phyloP scores from a whole-genome alignment of 2,797 vertebrate genomes.

The Scarus forsteni region DNA sequence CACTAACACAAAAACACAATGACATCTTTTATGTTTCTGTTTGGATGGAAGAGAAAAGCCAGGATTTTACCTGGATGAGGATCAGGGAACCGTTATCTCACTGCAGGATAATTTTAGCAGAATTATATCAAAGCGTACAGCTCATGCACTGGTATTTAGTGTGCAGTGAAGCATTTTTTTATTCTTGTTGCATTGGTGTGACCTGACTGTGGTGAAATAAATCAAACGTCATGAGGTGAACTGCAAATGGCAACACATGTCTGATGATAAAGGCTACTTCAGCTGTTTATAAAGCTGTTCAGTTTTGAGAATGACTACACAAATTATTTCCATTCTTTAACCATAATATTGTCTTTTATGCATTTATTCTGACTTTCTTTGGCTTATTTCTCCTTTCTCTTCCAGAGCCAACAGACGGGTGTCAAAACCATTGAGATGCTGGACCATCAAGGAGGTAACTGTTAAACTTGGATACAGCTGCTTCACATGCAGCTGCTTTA shows the following conservation, averaged over 20 bases:
- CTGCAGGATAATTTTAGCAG: neutral
- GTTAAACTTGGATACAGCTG: neutral
- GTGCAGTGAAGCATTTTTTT: neutral
- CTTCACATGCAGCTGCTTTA: too few relatives aligned
- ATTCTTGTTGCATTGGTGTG: neutral
- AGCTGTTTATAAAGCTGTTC: neutral
- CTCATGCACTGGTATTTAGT: neutral
- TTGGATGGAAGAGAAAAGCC: slow-evolving; percentile 1
- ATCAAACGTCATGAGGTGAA: too few relatives aligned
- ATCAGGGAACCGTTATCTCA: neutral
- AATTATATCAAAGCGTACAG: neutral
- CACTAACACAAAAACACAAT: slow-evolving; percentile 5
- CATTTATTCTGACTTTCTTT: slow-evolving; percentile 12
- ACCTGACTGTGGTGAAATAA: neutral
- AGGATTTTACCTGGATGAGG: neutral
- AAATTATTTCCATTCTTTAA: neutral
- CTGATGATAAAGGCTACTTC: too few relatives aligned
- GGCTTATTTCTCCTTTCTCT: slow-evolving; percentile 49
- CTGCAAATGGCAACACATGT: too few relatives aligned
- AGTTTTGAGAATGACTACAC: neutral
- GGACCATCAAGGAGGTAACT: slow-evolving; percentile 93
- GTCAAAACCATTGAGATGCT: slow-evolving; percentile 93
- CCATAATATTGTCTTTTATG: neutral
- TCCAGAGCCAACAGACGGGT: slow-evolving; percentile 91
- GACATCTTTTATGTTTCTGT: neutral